Base-by-base conservation (phyloP, 2,113 vertebrate species). In the Martes martes region DNA sequence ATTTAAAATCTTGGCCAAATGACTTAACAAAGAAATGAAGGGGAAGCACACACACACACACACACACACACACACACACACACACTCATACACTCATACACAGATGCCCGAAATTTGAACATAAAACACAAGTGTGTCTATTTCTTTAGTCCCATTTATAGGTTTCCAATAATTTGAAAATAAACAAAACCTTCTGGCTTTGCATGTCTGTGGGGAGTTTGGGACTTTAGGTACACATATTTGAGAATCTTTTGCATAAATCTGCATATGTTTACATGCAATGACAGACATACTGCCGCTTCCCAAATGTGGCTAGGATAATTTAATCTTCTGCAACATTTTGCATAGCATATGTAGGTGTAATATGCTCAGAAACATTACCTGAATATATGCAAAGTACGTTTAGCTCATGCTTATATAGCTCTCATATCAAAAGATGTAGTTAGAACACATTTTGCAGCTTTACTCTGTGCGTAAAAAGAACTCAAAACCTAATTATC, bases 261-360 rank as follows among this genome's bases (percentile, higher is more conserved):
- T 98, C 96, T 91, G 69, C 91, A 96, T 85, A 61, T 73, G 45
- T 97, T 91, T 97, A 94, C 78, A 91, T 98, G 97, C 91, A 98
- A 89, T 96, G 87, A 98, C 95, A 98, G 97, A 93, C 71, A 98
- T 63, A 89, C 42, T 97, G n/a, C 76, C 10, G 4, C 88, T 97
- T 92, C 94, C 96, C 45, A 97, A 89, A 96, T 98, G 80, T 91
- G 94, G 55, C 74, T 97, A 89, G 96, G 65, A 84, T 89, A 95
- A 96, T 96, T 97, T 94, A 98, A 97, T 96, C 96, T 97, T 97
- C 91, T 96, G 89, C 81, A 97, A 95, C 94, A 98, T 97, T 98
- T 93, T 96, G 91, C 96, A 96, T 88, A 97, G 69, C 78, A 97
- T 96, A 93, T 97, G 76, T 85, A 73, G 28, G 23, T 96, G 81